Conservation (phyloP, 2,113 vertebrate species). For the Gallinago jamesoni region DNA sequence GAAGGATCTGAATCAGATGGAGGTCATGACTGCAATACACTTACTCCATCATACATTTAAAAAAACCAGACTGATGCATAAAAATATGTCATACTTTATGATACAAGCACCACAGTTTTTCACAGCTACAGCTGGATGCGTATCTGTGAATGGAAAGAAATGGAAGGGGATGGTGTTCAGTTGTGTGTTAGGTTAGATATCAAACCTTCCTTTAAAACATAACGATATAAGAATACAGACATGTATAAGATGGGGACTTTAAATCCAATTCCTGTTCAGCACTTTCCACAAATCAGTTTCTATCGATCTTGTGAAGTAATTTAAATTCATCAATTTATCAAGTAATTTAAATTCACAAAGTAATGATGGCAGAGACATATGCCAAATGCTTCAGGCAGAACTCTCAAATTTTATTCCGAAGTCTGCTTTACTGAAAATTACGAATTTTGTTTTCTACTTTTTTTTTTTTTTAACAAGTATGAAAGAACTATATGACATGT, state of each 20-base stretch:
- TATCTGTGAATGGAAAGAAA: not conserved
- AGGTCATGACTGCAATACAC: not conserved
- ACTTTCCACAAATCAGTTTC: conserved; percentile 5
- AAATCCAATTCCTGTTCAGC: not conserved
- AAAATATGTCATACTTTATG: not conserved
- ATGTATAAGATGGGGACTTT: not conserved
- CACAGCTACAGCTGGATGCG: not conserved
- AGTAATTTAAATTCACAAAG: conserved; percentile 17
- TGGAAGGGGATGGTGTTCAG: not conserved
- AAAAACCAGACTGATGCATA: not conserved
- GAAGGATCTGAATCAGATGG: not conserved
- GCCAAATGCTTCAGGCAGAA: conserved; percentile 9
- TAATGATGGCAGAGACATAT: not conserved
- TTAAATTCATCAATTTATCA: conserved; percentile 18
- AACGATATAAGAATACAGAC: not conserved
- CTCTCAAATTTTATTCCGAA: not conserved
- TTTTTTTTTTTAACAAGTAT: not conserved
- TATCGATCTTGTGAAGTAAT: not conserved
- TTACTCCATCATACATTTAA: not conserved
- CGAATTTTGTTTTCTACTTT: not conserved
- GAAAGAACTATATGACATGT: not conserved
- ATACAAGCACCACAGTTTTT: not conserved
- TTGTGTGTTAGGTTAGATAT: not conserved
- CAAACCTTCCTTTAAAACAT: not conserved
- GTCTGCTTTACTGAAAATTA: not conserved